A percentile compares a stretch with the other conserved stretches of the same genome.
Conservation (phyloP, 2,113 vertebrate genomes). For the Pedetes capensis region DNA sequence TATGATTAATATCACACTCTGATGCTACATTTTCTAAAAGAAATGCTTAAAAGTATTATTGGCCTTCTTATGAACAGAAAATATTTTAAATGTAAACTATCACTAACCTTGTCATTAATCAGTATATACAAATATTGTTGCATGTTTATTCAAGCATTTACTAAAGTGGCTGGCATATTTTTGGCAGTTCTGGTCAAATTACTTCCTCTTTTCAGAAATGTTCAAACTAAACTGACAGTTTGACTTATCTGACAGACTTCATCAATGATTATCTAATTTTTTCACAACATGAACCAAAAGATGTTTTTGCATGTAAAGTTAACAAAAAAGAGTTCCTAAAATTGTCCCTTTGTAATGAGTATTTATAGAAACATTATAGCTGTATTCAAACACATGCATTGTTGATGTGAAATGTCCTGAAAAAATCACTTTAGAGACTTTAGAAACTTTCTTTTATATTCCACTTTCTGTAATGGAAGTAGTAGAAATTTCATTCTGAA, state of each 20-base stretch:
- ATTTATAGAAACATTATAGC: not conserved
- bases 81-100: not conserved
- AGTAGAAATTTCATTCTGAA: constrained; percentile 34
- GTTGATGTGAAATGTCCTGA: not conserved
- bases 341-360: not conserved
- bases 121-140: constrained; percentile 60
- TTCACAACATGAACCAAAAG: not conserved
- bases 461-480: not conserved
- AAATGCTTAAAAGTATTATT: constrained; percentile 23
- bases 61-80: not conserved
- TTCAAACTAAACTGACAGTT: constrained; percentile 45
- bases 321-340: not conserved
- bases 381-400: not conserved
- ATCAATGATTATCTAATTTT: constrained; percentile 17
- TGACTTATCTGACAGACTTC: not conserved
- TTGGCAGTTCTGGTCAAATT: constrained; percentile 59
- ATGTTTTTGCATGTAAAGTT: constrained; percentile 15
- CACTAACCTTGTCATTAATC: constrained; percentile 41
- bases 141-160: constrained; percentile 39
- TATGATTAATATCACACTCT: not conserved
- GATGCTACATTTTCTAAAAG: not conserved
- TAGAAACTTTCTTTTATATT: not conserved
- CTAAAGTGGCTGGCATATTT: constrained; percentile 42
- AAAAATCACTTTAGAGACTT: not conserved
- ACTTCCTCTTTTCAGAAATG: constrained; percentile 43